Base-by-base conservation (phyloP, 2,797 vertebrate species). In the Stomatorhinus walkeri region DNA sequence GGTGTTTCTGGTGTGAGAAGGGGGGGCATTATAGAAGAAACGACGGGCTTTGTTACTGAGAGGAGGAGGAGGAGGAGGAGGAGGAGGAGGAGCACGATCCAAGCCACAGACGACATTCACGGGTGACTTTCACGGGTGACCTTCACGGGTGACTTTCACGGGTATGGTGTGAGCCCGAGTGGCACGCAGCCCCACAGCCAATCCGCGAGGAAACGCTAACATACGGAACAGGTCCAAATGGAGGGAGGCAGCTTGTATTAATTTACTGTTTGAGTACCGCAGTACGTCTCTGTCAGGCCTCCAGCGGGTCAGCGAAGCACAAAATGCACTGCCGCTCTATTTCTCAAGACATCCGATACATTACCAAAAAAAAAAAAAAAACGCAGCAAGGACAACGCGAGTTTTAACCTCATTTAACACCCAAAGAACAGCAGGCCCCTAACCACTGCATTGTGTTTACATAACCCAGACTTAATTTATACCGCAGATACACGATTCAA, bases 361-460 rank as follows among this genome's bases (percentile, higher is more conserved):
- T 79, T 9, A n/a, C 40, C 12, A 5, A 0, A 2, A 79, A 43
- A 12, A 36, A 3, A 76, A 43, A 28, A 28, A 76, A n/a, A 43
- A 43, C 0, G 36, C 72, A 46, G 72, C 64, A 72, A 72, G 64
- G 64, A 72, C 64, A 36, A 72, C 64, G 10, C 7, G 16, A 79
- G 72, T n/a, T n/a, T 79, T 79, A 79, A 43, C 32, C 72, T 43
- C 72, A 72, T n/a, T 79, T 43, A 79, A 79, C 72, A 79, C 72
- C 32, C 72, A 79, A 14, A 79, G 32, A 40, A 43, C 36, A 79
- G 36, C 36, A 46, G 40, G 32, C 40, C 16, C 32, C 36, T 43
- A 79, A 79, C 72, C 72, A n/a, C 40, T 49, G n/a, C 43, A 28
- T n/a, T 49, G n/a, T 51, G 81, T 22, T 48, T 49, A 24, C 22